Evolutionary conservation across 2,888 invertebrate species (phyloP).

Genomic region (Pandemis cinnamomeana): DNA sequence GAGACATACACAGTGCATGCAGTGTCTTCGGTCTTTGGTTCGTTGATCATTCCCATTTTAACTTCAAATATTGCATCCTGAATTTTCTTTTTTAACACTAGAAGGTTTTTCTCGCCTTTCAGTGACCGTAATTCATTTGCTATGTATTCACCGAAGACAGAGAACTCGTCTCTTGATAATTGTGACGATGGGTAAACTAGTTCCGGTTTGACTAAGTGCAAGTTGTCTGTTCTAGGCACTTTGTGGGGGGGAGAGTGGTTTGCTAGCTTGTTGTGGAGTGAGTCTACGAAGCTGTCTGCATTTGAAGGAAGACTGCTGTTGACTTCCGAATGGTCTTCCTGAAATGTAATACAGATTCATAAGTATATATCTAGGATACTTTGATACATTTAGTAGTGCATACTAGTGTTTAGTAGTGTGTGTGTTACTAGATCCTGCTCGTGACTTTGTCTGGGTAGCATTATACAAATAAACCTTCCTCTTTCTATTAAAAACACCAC

Average conservation of each 20-base stretch:
- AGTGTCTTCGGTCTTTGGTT: conserved; percentile 58
- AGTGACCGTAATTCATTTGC: conserved; percentile 85
- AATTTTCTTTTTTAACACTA: conserved; percentile 85
- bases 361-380: too few relatives aligned
- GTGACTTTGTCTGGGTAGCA: too few relatives aligned
- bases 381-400: too few relatives aligned
- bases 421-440: too few relatives aligned
- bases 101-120: conserved; percentile 81
- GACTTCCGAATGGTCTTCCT: conserved; percentile 64
- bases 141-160: conserved; percentile 85
- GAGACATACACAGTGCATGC: conserved; percentile 64
- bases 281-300: conserved; percentile 52
- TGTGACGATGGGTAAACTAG: conserved; percentile 51
- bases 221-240: conserved; percentile 59
- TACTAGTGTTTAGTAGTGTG: too few relatives aligned
- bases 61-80: conserved; percentile 86
- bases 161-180: conserved; percentile 79
- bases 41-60: conserved; percentile 83
- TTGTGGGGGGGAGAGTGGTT: conserved; percentile 65
- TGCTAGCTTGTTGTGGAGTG: conserved; percentile 59
- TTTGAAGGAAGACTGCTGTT: conserved; percentile 54
- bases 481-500: too few relatives aligned
- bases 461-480: too few relatives aligned
- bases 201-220: conserved; percentile 60
- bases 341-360: conserved; percentile 45